Conservation (phyloP, 2,888 invertebrate genomes). For the Onthophagus sagittarius region DNA sequence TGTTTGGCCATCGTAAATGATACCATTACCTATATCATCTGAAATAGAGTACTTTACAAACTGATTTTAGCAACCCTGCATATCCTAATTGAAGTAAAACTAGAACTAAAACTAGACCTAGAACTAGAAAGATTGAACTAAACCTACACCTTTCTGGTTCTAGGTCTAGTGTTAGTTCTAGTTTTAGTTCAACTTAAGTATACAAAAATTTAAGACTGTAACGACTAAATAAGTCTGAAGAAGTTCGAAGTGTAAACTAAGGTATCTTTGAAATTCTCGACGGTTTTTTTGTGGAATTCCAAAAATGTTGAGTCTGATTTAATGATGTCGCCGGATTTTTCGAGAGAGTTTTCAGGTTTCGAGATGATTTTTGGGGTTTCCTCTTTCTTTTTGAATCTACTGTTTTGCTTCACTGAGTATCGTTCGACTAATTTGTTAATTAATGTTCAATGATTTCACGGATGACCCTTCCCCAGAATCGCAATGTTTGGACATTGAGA, state of each 20-base stretch:
- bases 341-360: conserved; percentile 55
- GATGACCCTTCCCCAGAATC: conserved; percentile 69
- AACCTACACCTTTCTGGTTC: too few relatives aligned
- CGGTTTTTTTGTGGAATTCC: conserved; percentile 66
- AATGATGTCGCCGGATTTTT: conserved; percentile 44
- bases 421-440: conserved; percentile 64
- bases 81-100: too few relatives aligned
- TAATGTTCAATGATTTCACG: conserved; percentile 57
- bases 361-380: conserved; percentile 55
- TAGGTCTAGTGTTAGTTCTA: too few relatives aligned
- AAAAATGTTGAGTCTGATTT: conserved; percentile 59
- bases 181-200: too few relatives aligned
- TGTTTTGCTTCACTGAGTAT: conserved; percentile 58
- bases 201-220: too few relatives aligned
- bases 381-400: conserved; percentile 54
- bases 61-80: too few relatives aligned
- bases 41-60: too few relatives aligned
- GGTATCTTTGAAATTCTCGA: conserved; percentile 62
- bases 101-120: too few relatives aligned
- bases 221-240: too few relatives aligned
- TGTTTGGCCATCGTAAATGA: too few relatives aligned
- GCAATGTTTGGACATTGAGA: conserved; percentile 55
- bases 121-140: too few relatives aligned
- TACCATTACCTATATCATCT: too few relatives aligned
- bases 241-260: conserved; percentile 62